These are phyloP conservation scores for Eledona agricola DNA, from an alignment of 2,888 invertebrate genomes.

Conservation along the genomic window DNA sequence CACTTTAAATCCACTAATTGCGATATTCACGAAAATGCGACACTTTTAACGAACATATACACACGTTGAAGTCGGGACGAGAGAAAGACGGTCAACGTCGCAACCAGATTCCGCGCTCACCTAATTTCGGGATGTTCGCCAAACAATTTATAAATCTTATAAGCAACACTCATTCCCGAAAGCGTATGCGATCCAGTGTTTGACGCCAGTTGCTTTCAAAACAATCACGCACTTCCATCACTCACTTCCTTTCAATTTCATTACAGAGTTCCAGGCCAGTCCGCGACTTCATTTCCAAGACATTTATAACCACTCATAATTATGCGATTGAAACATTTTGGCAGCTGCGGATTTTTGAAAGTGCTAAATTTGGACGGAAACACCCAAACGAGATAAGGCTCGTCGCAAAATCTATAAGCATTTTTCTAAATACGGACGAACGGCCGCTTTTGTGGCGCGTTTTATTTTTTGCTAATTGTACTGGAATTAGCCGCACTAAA, in stretches of 20 bases:
- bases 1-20: slow-evolving; percentile 6
- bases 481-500: slow-evolving; percentile 15
- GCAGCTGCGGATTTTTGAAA: slow-evolving; percentile 9
- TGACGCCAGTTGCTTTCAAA: slow-evolving; percentile 34
- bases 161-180: slow-evolving; percentile 40
- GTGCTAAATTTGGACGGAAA: slow-evolving; percentile 13
- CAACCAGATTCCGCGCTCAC: slow-evolving; percentile 47
- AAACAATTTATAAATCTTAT: slow-evolving; percentile 50
- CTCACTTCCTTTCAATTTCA: slow-evolving; percentile 37
- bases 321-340: slow-evolving; percentile 15
- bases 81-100: slow-evolving; percentile 46
- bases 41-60: slow-evolving; percentile 42
- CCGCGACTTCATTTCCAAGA: slow-evolving; percentile 38
- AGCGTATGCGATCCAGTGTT: slow-evolving; percentile 31
- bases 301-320: slow-evolving; percentile 22
- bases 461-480: slow-evolving; percentile 18
- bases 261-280: too few species aligned
- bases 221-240: slow-evolving; percentile 33
- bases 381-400: too few species aligned
- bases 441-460: not conserved
- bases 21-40: slow-evolving; percentile 1
- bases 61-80: slow-evolving; percentile 42
- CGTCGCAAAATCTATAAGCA: too few species aligned
- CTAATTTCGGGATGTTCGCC: slow-evolving; percentile 51
- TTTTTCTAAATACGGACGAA: too few species aligned